Evolutionary conservation across 2,113 vertebrate genomes (phyloP).

Genomic region (Artemisiospiza belli): DNA sequence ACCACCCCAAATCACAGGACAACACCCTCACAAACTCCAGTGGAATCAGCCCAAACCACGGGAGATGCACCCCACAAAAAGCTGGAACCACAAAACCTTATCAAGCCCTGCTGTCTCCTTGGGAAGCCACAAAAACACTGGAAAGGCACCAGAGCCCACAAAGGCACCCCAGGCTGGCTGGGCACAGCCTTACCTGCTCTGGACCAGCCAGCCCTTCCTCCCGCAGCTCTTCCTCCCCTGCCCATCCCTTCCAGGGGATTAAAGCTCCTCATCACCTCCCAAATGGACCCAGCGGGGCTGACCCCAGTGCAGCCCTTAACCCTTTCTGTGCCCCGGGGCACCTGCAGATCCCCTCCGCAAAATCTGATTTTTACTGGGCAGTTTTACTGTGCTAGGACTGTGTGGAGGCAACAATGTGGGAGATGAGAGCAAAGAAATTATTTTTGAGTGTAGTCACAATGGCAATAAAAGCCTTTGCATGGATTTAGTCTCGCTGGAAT

Average conservation of each 20-base stretch:
- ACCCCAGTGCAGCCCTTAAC: neutral
- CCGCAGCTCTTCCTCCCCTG: neutral
- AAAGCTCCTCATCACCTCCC: neutral
- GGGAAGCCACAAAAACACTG: rapidly evolving
- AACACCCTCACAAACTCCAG: neutral
- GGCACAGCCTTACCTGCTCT: neutral
- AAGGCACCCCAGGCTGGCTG: rapidly evolving
- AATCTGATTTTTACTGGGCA: rapidly evolving
- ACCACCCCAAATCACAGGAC: no score
- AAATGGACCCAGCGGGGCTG: neutral
- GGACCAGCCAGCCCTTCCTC: neutral
- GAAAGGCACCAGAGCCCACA: neutral
- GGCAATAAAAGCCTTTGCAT: neutral
- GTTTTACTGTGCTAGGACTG: neutral
- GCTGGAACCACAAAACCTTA: neutral
- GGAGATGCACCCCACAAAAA: neutral
- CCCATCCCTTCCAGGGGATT: neutral
- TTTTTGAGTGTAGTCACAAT: neutral
- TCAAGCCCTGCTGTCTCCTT: neutral
- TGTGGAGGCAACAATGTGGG: neutral
- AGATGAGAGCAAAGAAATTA: neutral
- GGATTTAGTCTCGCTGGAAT: neutral
- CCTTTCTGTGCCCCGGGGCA: neutral
- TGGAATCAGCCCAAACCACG: no score
- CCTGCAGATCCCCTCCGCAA: neutral